A percentile compares a stretch with the other conserved stretches of the same genome.
Conservation (phyloP, 1,140 invertebrate genomes). For the Heliconius eleuchia region DNA sequence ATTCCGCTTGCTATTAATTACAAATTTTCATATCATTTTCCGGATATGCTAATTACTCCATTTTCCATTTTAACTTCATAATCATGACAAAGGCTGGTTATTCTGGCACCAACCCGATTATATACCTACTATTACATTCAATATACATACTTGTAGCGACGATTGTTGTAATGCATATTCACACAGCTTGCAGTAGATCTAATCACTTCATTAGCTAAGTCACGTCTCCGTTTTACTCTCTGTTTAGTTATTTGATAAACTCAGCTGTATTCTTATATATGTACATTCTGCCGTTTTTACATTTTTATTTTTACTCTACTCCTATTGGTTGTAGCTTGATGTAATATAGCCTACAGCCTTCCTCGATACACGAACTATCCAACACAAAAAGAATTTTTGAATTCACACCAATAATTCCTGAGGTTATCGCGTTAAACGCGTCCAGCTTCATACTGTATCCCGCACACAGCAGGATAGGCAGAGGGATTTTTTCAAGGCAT, state of each 20-base stretch:
- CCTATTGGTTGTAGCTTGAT: no score
- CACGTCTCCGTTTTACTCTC: not conserved
- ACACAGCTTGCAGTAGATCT: not conserved
- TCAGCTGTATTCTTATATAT: no score
- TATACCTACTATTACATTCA: not conserved
- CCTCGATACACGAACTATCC: no score
- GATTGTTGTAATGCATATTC: not conserved
- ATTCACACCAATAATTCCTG: no score
- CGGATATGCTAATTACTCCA: not conserved
- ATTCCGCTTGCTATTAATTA: not conserved
- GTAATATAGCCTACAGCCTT: no score
- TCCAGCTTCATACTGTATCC: no score
- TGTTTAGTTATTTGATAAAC: not conserved
- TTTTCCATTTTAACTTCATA: not conserved
- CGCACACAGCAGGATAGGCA: no score
- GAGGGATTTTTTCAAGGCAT: no score
- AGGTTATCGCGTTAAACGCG: no score
- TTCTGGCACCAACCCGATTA: not conserved
- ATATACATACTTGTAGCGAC: not conserved
- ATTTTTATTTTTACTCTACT: no score
- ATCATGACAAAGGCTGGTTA: not conserved
- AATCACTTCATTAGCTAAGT: slow-evolving; percentile 5
- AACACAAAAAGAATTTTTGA: no score
- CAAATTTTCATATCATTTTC: not conserved
- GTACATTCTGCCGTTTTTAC: no score